Conservation (phyloP, 1,140 invertebrate genomes). For the Ptiloglossa arizonensis region DNA sequence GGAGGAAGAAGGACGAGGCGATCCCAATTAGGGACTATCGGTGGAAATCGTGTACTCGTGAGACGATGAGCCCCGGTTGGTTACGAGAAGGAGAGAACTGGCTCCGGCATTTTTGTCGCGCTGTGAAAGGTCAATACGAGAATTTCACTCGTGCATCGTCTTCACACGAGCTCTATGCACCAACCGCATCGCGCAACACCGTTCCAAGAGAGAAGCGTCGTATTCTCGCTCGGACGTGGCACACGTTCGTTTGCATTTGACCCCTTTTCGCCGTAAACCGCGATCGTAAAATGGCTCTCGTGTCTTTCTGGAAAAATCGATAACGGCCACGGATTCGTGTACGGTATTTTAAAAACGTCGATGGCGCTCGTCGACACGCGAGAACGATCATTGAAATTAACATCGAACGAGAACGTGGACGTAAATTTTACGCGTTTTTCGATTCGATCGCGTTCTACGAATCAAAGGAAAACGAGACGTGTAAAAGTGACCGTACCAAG, state of each 20-base stretch:
- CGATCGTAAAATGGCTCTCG: conserved; percentile 20
- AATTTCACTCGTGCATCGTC: conserved; percentile 79
- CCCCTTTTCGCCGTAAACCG: conserved; percentile 35
- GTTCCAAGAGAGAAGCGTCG: conserved; percentile 25
- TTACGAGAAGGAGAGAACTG: conserved; percentile 67
- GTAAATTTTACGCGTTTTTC: no score
- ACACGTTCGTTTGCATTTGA: conserved; percentile 45
- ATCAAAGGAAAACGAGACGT: no score
- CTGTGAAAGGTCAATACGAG: conserved; percentile 79
- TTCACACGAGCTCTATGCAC: conserved; percentile 65
- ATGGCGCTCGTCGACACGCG: not conserved
- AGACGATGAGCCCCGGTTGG: conserved; percentile 42
- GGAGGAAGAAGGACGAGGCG: conserved; percentile 35
- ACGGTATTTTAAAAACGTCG: not conserved
- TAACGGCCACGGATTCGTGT: not conserved
- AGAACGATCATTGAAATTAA: not conserved
- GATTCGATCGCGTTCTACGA: no score
- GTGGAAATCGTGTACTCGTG: conserved; percentile 64
- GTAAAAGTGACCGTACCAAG: no score
- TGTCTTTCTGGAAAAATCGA: not conserved
- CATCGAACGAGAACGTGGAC: no score
- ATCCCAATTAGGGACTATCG: conserved; percentile 66
- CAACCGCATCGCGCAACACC: conserved; percentile 39
- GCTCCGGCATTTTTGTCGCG: conserved; percentile 74
- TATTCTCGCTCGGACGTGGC: conserved; percentile 15